Percentiles rank a stretch among this genome's conserved stretches.
These are phyloP conservation scores for Pemphredon lugubris DNA, from an alignment of 2,888 invertebrate genomes.

Conservation along the genomic window DNA sequence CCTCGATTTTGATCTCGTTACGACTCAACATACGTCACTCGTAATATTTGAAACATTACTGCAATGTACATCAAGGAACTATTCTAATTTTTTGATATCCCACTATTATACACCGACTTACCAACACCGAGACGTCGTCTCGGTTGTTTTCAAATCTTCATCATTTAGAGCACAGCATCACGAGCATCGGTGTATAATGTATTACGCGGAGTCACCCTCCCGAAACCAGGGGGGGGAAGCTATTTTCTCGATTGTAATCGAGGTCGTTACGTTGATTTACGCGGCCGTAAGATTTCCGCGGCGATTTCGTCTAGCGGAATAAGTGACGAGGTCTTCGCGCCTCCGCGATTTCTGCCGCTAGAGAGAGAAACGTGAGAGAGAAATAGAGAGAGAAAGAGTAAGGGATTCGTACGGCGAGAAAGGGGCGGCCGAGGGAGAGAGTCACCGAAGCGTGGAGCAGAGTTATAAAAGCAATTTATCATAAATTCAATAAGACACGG, in stretches of 20 bases:
- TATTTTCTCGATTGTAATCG: slow-evolving; percentile 33
- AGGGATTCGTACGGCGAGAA: slow-evolving; percentile 9
- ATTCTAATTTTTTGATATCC: too few relatives aligned
- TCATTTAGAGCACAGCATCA: slow-evolving; percentile 24
- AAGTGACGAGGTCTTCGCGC: slow-evolving; percentile 9
- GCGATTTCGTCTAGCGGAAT: slow-evolving; percentile 17
- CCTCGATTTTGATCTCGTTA: too few relatives aligned
- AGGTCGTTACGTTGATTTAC: slow-evolving; percentile 48
- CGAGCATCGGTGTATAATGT: slow-evolving; percentile 5
- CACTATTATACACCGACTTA: too few relatives aligned
- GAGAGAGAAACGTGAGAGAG: not conserved
- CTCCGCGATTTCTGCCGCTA: slow-evolving; percentile 2
- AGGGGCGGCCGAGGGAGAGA: not conserved
- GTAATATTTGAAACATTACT: too few relatives aligned
- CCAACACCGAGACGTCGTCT: too few relatives aligned
- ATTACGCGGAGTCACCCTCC: slow-evolving; percentile 3
- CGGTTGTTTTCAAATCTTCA: not conserved
- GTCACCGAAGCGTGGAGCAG: slow-evolving; percentile 15
- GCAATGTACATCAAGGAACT: too few relatives aligned
- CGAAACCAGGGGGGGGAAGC: slow-evolving; percentile 33
- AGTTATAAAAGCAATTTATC: slow-evolving; percentile 62
- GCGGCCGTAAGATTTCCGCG: slow-evolving; percentile 34
- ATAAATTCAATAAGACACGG: slow-evolving; percentile 62
- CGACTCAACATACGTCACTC: too few relatives aligned
- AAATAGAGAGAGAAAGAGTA: not conserved